phyloP scores from a whole-genome alignment of 2,888 invertebrate genomes.

The Latheticus oryzae region DNA sequence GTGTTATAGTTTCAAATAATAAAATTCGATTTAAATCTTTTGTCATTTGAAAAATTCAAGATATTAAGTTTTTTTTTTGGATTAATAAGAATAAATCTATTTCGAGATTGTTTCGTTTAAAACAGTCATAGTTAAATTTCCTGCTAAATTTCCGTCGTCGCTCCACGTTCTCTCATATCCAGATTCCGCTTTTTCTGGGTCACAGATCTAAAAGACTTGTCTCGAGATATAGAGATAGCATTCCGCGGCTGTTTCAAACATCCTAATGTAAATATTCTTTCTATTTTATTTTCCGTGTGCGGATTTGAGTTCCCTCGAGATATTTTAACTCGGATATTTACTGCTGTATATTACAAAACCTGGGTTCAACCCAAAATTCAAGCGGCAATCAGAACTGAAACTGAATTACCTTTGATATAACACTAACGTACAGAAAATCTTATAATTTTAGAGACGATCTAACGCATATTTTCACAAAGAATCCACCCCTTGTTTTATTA shows the following conservation, averaged over 20 bases:
- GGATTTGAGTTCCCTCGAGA: conserved; percentile 41
- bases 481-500: too few species aligned
- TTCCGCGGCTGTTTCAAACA: conserved; percentile 50
- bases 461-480: too few species aligned
- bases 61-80: too few species aligned
- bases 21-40: too few species aligned
- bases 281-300: conserved; percentile 48
- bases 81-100: conserved; percentile 30
- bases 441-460: too few species aligned
- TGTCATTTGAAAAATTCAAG: too few species aligned
- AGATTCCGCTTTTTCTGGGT: conserved; percentile 48
- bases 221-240: conserved; percentile 50
- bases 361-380: conserved; percentile 19
- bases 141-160: conserved; percentile 35
- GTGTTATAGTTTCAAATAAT: too few species aligned
- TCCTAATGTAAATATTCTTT: conserved; percentile 53
- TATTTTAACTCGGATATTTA: conserved; percentile 42
- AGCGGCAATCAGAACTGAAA: conserved; percentile 26
- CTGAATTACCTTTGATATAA: conserved; percentile 23
- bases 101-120: conserved; percentile 26
- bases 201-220: conserved; percentile 53
- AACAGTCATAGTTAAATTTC: conserved; percentile 35
- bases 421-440: background rate
- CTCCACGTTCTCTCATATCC: conserved; percentile 46
- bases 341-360: conserved; percentile 32